Percentiles rank a stretch among this genome's conserved stretches.
These are phyloP conservation scores for Trichechus manatus DNA, from an alignment of 2,113 vertebrate genomes.

Conservation along the genomic window DNA sequence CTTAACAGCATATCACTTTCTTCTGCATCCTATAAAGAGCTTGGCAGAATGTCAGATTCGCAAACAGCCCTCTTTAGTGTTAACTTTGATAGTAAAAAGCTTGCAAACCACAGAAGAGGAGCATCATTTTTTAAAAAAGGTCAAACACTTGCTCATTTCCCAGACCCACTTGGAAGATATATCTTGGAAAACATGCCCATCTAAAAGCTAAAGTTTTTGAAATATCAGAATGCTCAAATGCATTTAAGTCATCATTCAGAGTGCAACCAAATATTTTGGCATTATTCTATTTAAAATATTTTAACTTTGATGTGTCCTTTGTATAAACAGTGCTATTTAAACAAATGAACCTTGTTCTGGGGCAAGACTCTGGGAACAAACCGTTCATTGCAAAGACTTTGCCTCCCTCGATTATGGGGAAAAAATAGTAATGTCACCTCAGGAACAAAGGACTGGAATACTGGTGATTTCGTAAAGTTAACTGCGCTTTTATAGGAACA, in stretches of 20 bases:
- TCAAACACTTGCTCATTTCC: constrained; percentile 49
- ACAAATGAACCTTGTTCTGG: constrained; percentile 57
- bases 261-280: constrained; percentile 68
- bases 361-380: constrained; percentile 54
- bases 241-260: constrained; percentile 69
- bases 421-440: background rate
- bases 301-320: constrained; percentile 73
- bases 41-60: background rate
- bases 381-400: background rate
- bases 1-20: background rate
- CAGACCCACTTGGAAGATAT: background rate
- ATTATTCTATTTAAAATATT: constrained; percentile 75
- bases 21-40: constrained; percentile 15
- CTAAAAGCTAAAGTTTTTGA: constrained; percentile 40
- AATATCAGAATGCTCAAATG: constrained; percentile 60
- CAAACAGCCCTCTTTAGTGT: background rate
- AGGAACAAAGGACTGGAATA: background rate
- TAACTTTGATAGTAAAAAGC: constrained; percentile 45
- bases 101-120: constrained; percentile 60
- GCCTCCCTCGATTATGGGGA: background rate
- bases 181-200: constrained; percentile 46
- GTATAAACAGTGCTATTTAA: constrained; percentile 71
- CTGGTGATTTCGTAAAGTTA: constrained; percentile 39
- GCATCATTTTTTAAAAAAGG: background rate
- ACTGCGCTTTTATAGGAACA: constrained; percentile 17